Evolutionary conservation across 2,888 invertebrate species (phyloP), one percentile per base, ranked within the genome.

Genomic region (Netelia virgata): DNA sequence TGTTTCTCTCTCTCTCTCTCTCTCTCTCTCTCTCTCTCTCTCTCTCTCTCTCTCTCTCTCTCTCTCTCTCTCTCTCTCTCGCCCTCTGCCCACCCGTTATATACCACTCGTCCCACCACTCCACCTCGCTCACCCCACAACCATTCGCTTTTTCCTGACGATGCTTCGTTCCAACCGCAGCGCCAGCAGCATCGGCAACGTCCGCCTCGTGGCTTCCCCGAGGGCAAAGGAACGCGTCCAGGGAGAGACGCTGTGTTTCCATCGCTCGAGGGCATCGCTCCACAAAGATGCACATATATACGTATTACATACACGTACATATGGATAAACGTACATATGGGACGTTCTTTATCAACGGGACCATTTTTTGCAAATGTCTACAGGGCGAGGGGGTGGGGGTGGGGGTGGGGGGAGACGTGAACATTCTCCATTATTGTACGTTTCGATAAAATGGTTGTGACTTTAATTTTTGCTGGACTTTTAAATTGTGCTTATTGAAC

Each of bases 121-220:
- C 59, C 50, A 63, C 23, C 10, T 59, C 50, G 1, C n/a, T 61
- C 53, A 10, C 53, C 23, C 72, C 50, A n/a, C 28, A 50, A 43
- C 50, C 47, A 18, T 70, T 41, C 18, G 53, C 63, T 59, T 69
- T 63, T 73, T 68, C 53, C 23, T 20, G 53, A 41, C 28, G 61
- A 68, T 61, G 73, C 28, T 28, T 5, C 28, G 28, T 28, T 28
- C 3, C 73, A 61, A 74, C 80, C 68, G 68, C 80, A 81, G 68
- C 69, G 59, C 57, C 80, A 23, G 61, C 43, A 74, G 74, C 61
- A 61, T 41, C 80, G 16, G 66, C 68, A 68, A 74, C 68, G 80
- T 53, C 68, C 74, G 81, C 81, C 70, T 75, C 70, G 75, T 70
- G 75, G 83, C 59, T 75, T 23, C 23, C 20, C 79, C 66, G 57